Evolutionary conservation across 2,113 vertebrate species (phyloP), one percentile per base, ranked within the genome.

Genomic region (Lepus timidus): DNA sequence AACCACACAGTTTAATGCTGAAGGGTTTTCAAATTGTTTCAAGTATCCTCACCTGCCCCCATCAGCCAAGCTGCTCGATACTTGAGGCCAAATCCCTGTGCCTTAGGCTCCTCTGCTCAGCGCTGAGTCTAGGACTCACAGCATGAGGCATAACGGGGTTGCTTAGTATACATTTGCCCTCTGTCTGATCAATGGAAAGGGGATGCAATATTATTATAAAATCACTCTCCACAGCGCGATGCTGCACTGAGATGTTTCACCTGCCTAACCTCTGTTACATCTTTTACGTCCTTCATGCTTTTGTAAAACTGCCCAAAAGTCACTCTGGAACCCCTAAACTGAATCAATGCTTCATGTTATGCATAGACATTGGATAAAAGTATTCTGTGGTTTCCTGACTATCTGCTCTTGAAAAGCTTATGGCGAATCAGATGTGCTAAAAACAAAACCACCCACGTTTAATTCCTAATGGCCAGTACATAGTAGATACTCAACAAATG

Each of bases 351-450:
- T 67, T 78, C 6, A 22, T 9, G 44, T 27, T 67, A 64, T 91
- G 31, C 6, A 19, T 10, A 11, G 14, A 55, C 58, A 44, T 81
- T 88, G 74, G 73, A 73, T 71, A 67, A 33, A 31, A 84, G 31
- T 33, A 51, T 13, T 52, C 71, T 74, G 73, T 25, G 52, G 70
- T 44, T 85, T 76, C 83, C 36, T 25, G 85, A 73, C 19, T 27
- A 61, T 33, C 64, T 85, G 73, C n/a, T 84, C 71, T 91, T 76
- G 73, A 65, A 88, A 94, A 95, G 4, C 16, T 71, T 83, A 76
- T 33, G 13, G 62, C 22, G 14, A 85, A 90, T 76, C 55, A 58
- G 22, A 16, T 67, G 16, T n/a, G 52, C 76, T 65, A 89, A 61
- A 81, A 75, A 80, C 2, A 70, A 80, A 93, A 79, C 1, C 19